A percentile compares a stretch with the other conserved stretches of the same genome.
Evolutionary conservation across 2,797 vertebrate species (phyloP).

Genomic region (Furcifer pardalis): DNA sequence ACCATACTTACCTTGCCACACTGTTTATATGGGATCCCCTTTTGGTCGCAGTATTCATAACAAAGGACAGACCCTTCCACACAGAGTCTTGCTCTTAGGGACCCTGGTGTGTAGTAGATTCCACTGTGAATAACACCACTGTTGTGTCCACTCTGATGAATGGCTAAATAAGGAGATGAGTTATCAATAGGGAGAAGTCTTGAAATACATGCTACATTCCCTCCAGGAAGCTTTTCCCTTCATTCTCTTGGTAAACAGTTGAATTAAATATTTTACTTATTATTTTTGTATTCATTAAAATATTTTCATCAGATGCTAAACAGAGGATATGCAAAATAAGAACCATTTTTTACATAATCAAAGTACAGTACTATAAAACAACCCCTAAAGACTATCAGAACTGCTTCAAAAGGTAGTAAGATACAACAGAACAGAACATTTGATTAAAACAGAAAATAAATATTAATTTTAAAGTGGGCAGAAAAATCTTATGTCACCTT

Average conservation of each 20-base stretch:
- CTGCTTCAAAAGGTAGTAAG: not conserved
- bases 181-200: not conserved
- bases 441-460: not conserved
- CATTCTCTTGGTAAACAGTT: not conserved
- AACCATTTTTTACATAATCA: not conserved
- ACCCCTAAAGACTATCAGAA: not conserved
- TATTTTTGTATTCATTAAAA: not conserved
- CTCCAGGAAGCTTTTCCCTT: not conserved
- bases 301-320: not conserved
- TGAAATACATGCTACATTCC: not conserved
- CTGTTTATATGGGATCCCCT: constrained; percentile 87
- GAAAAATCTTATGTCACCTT: too few species aligned
- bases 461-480: not conserved
- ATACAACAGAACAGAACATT: not conserved
- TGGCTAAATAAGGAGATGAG: constrained; percentile 72
- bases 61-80: constrained; percentile 88
- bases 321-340: not conserved
- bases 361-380: not conserved
- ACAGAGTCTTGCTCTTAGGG: constrained; percentile 93
- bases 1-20: constrained; percentile 91
- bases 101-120: constrained; percentile 95
- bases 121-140: constrained; percentile 98
- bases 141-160: constrained; percentile 95
- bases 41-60: constrained; percentile 93
- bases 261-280: fast-evolving